These are phyloP conservation scores for Streptopelia turtur DNA, from an alignment of 2,797 vertebrate species.

Conservation along the genomic window DNA sequence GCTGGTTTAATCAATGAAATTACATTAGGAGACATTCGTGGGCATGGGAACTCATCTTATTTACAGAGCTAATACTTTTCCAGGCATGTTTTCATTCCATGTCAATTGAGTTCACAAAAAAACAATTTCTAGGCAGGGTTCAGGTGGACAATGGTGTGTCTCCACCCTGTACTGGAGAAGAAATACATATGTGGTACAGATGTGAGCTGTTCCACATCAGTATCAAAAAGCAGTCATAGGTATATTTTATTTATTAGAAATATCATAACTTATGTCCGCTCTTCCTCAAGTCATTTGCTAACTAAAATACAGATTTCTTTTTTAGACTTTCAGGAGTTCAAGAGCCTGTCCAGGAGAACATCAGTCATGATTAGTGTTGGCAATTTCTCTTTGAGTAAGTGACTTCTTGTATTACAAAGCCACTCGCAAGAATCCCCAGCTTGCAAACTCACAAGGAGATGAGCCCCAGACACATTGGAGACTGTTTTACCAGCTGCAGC, in stretches of 20 bases:
- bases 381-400: neutral
- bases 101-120: neutral
- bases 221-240: neutral
- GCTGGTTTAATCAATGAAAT: neutral
- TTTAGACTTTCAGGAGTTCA: neutral
- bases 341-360: neutral
- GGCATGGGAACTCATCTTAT: neutral
- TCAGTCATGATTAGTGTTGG: accelerated
- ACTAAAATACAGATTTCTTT: neutral
- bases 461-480: neutral
- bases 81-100: accelerated
- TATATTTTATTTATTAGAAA: neutral
- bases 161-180: neutral
- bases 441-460: neutral
- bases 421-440: neutral
- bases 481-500: neutral
- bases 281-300: neutral
- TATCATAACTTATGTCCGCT: neutral
- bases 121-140: neutral
- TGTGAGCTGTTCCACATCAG: neutral
- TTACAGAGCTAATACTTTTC: neutral
- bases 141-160: neutral
- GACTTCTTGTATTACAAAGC: neutral
- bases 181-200: neutral
- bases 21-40: accelerated